A percentile compares a stretch with the other conserved stretches of the same genome.
Evolutionary conservation across 1,140 invertebrate genomes (phyloP).

Genomic region (Temnothorax nylanderi): DNA sequence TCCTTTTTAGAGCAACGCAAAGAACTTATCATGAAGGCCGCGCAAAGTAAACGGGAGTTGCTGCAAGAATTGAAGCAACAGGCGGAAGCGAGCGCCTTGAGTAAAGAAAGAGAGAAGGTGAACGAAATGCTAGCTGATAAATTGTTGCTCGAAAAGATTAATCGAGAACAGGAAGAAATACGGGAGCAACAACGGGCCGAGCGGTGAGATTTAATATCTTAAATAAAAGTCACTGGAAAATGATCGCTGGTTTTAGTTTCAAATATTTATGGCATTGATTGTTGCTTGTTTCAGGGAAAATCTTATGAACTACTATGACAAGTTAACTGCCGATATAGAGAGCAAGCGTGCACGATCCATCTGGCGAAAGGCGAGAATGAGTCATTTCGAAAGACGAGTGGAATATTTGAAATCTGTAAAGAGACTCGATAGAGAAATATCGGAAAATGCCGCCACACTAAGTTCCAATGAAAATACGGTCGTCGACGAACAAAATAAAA

Average conservation of each 20-base stretch:
- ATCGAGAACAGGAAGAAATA: constrained; percentile 75
- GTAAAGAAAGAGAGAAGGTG: constrained; percentile 82
- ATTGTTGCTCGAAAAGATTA: constrained; percentile 81
- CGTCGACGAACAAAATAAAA: background rate
- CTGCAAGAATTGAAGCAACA: constrained; percentile 83
- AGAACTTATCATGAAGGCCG: constrained; percentile 79
- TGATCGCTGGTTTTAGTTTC: background rate
- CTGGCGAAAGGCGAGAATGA: constrained; percentile 87
- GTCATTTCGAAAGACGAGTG: constrained; percentile 86
- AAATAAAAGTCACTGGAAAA: background rate
- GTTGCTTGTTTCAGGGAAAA: constrained; percentile 78
- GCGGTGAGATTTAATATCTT: constrained; percentile 64
- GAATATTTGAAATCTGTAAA: constrained; percentile 54
- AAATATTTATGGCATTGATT: background rate
- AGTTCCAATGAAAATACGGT: background rate
- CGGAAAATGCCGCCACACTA: background rate
- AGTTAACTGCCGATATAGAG: constrained; percentile 86
- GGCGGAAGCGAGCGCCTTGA: constrained; percentile 82
- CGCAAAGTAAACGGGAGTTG: constrained; percentile 80
- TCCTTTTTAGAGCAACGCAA: constrained; percentile 78
- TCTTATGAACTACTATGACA: constrained; percentile 87
- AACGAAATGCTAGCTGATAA: constrained; percentile 84
- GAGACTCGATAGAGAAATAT: background rate
- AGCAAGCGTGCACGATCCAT: constrained; percentile 85
- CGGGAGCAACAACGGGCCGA: constrained; percentile 63